Evolutionary conservation across 1,140 invertebrate genomes (phyloP).

Genomic region (Globodera ellingtonae): DNA sequence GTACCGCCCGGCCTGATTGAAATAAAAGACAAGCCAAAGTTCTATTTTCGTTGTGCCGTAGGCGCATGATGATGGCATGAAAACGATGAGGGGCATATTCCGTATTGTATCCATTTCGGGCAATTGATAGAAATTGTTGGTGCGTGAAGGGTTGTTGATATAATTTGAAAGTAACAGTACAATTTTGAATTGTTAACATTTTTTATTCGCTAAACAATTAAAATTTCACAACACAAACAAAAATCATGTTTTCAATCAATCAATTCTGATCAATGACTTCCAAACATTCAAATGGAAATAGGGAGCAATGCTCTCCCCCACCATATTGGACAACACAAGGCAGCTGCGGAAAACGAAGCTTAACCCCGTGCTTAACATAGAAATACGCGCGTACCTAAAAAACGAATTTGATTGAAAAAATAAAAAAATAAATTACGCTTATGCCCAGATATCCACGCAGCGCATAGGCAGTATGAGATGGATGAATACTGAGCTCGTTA

Average conservation of each 20-base stretch:
- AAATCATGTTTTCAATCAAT: neutral
- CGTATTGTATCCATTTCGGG: neutral
- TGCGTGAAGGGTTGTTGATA: neutral
- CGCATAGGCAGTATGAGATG: neutral
- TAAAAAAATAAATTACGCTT: neutral
- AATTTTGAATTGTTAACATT: slow-evolving; percentile 10
- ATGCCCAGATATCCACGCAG: slow-evolving; percentile 13
- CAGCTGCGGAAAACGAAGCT: neutral
- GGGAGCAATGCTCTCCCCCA: neutral
- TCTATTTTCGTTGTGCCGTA: neutral
- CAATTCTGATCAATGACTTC: neutral
- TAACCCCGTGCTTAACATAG: slow-evolving; percentile 6
- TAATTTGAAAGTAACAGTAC: neutral
- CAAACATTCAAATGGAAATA: neutral
- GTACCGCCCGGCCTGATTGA: neutral
- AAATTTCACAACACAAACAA: neutral
- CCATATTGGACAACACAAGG: slow-evolving; percentile 7
- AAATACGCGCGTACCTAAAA: neutral
- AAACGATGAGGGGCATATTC: neutral
- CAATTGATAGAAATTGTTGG: neutral
- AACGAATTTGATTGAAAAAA: too few species aligned
- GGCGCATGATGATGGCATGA: slow-evolving; percentile 19
- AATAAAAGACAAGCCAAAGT: neutral
- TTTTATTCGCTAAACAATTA: neutral
- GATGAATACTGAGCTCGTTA: too few species aligned